These are phyloP conservation scores for Drosophila neoperkinsi DNA, from an alignment of 2,888 invertebrate genomes.

Conservation along the genomic window DNA sequence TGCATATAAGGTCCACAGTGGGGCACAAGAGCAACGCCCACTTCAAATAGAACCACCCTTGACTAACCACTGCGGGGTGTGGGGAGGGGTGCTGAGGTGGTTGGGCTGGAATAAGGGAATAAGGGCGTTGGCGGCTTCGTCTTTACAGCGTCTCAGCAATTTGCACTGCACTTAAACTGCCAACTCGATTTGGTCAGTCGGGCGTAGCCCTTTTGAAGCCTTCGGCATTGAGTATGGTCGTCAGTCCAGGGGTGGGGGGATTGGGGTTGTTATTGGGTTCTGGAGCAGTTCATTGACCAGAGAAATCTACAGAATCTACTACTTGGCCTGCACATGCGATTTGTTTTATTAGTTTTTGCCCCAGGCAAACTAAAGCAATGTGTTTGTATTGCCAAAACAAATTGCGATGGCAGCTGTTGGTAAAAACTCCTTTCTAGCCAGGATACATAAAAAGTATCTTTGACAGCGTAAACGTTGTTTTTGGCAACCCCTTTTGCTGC, in stretches of 20 bases:
- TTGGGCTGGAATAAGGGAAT: neutral
- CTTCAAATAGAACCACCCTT: constrained; percentile 25
- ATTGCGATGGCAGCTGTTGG: constrained; percentile 68
- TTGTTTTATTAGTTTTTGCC: constrained; percentile 78
- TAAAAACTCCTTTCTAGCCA: constrained; percentile 37
- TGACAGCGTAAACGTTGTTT: constrained; percentile 46
- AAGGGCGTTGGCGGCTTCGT: constrained; percentile 22
- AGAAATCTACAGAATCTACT: constrained; percentile 54
- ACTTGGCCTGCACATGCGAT: constrained; percentile 76
- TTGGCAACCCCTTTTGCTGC: constrained; percentile 64
- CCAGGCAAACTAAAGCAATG: constrained; percentile 26
- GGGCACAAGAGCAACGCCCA: constrained; percentile 43
- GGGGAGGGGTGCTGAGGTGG: neutral
- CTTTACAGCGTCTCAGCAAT: constrained; percentile 54
- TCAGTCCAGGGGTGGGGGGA: constrained; percentile 13
- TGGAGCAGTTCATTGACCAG: constrained; percentile 70
- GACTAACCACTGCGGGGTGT: neutral
- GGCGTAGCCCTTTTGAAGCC: constrained; percentile 37
- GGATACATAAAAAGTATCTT: constrained; percentile 35
- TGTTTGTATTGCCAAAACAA: constrained; percentile 61
- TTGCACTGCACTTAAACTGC: constrained; percentile 74
- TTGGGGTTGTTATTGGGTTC: constrained; percentile 18
- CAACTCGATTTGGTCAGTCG: constrained; percentile 69
- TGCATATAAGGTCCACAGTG: constrained; percentile 49
- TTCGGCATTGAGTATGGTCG: constrained; percentile 37